A percentile compares a stretch with the other conserved stretches of the same genome.
These are phyloP conservation scores for Lepus americanus DNA, from an alignment of 2,113 vertebrate genomes.

Conservation along the genomic window DNA sequence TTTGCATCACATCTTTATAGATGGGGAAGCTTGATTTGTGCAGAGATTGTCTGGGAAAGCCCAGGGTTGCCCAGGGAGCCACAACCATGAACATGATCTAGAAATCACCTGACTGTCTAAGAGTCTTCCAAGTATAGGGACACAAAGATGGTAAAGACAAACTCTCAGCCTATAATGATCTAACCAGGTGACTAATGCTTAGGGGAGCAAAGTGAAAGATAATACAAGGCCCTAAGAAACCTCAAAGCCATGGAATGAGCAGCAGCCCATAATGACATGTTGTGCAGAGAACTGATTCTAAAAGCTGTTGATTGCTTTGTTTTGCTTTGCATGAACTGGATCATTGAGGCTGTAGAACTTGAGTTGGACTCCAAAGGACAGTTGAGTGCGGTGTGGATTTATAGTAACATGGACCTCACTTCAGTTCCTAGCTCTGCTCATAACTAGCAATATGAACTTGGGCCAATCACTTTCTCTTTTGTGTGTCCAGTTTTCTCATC, in stretches of 20 bases:
- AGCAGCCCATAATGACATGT: not conserved
- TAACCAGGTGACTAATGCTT: not conserved
- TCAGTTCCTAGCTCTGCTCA: slow-evolving; percentile 4
- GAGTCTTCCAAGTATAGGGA: not conserved
- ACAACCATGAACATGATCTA: not conserved
- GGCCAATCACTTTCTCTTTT: not conserved
- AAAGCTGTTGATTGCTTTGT: not conserved
- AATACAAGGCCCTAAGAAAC: not conserved
- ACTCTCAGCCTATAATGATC: not conserved
- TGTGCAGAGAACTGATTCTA: not conserved
- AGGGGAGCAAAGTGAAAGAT: not conserved
- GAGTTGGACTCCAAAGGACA: not conserved
- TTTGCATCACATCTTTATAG: not conserved
- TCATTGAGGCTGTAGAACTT: not conserved
- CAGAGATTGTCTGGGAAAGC: not conserved
- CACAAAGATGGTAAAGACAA: not conserved
- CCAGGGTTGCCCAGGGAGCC: not conserved
- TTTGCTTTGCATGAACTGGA: slow-evolving; percentile 29
- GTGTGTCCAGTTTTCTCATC: not conserved
- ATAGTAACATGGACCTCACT: not conserved
- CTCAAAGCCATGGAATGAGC: not conserved
- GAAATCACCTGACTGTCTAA: not conserved
- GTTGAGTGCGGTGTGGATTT: slow-evolving; percentile 39
- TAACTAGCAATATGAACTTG: not conserved
- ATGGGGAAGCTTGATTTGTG: not conserved